Base-by-base conservation (phyloP, 2,113 vertebrate genomes). In the Sinocyclocheilus grahami region DNA sequence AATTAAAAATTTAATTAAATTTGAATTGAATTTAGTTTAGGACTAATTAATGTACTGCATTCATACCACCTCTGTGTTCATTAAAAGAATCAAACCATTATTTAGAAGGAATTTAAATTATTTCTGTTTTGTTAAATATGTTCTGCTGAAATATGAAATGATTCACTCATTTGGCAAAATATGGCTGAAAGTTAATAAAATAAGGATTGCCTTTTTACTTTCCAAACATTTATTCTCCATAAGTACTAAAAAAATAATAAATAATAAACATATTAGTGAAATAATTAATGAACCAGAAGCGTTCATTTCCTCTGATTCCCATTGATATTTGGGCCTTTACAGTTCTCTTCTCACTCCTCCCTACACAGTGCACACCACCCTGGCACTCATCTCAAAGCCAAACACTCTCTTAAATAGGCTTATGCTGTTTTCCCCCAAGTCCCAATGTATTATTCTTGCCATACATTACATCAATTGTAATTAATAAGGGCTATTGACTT, bases 401-500 rank as follows among this genome's bases (percentile, higher is more conserved):
- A 88, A 30, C 46, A 24, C 79, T 62, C 86, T 76, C 72, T 86
- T 92, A 89, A 89, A 88, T 33, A 53, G 39, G 55, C 37, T 63
- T 53, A 51, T 33, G 60, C 12, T 72, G 37, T 76, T 89, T 91
- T 87, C 89, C 84, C 85, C 75, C 20, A 39, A 55, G 91, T 93
- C 92, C 83, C 87, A 85, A 87, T 85, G 87, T 91, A 94, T 94
- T 91, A 93, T 86, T 89, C 82, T 67, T 86, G 91, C 91, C 92
- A 92, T 94, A 93, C 92, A 92, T 94, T 93, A 93, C 92, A 89
- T 91, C 89, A 87, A 91, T 89, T 91, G 91, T 93, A 92, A 95
- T 95, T 94, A 94, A 94, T 94, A 93, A 92, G 88, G 89, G 76
- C 88, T 93, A 95, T 94, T 93, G 93, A 92, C 92, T 95, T 93